Conservation (phyloP, 2,797 vertebrate species). For the Echiichthys vipera region DNA sequence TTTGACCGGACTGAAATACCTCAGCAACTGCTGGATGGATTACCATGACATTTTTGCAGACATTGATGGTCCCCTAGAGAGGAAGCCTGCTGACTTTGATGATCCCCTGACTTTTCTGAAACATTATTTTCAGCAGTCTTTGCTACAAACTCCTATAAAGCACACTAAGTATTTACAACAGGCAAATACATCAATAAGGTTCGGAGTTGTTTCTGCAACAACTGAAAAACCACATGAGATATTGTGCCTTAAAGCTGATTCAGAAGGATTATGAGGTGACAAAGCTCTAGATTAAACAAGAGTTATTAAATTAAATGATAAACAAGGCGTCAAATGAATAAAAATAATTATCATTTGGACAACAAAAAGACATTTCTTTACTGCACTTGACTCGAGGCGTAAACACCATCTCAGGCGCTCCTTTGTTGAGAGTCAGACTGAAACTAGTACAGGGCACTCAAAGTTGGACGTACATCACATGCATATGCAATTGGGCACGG, state of each 20-base stretch:
- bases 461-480: slow-evolving; percentile 59
- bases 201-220: slow-evolving; percentile 10
- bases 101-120: slow-evolving; percentile 13
- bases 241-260: slow-evolving; percentile 7
- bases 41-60: slow-evolving; percentile 11
- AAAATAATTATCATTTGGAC: background rate
- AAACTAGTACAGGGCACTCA: slow-evolving; percentile 28
- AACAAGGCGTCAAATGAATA: background rate
- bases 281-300: slow-evolving; percentile 12
- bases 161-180: slow-evolving; percentile 1
- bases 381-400: slow-evolving; percentile 23
- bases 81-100: slow-evolving; percentile 8
- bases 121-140: background rate
- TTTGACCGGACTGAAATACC: background rate
- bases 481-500: slow-evolving; percentile 35
- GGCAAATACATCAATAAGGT: background rate
- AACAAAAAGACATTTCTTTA: background rate
- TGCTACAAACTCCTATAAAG: slow-evolving; percentile 7
- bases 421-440: slow-evolving; percentile 13
- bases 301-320: slow-evolving; percentile 20
- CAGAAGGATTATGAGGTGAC: slow-evolving; percentile 2
- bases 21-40: slow-evolving; percentile 17
- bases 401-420: slow-evolving; percentile 6
- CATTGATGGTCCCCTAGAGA: background rate
- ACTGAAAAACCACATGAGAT: background rate